Percentiles rank a stretch among this genome's conserved stretches.
phyloP scores from a whole-genome alignment of 2,888 invertebrate genomes.

The Drosophila emarginata region DNA sequence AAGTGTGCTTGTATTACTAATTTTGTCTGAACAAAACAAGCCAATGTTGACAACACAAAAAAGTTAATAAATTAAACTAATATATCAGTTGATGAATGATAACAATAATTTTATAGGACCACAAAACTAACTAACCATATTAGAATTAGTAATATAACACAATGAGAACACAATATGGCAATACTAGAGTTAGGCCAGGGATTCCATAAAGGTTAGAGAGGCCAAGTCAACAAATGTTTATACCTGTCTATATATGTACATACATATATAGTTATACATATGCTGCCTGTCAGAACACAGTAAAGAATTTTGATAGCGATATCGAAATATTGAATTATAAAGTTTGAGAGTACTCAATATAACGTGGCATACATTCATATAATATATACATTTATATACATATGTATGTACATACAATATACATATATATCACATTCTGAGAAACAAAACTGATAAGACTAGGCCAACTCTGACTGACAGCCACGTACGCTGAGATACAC shows the following conservation, averaged over 20 bases:
- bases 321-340: conserved; percentile 4
- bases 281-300: not conserved
- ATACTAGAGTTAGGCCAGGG: conserved; percentile 49
- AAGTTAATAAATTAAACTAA: not conserved
- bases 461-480: conserved; percentile 23
- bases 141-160: not conserved
- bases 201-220: conserved; percentile 1
- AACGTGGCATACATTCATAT: not conserved
- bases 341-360: conserved; percentile 14
- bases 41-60: not conserved
- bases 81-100: not conserved
- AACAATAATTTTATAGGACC: not conserved
- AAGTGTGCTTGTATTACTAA: too few species aligned
- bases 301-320: not conserved
- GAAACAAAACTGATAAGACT: conserved; percentile 1
- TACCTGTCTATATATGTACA: too few species aligned
- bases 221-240: not conserved
- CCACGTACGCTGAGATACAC: conserved; percentile 31
- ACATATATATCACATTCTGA: not conserved
- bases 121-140: conserved; percentile 15
- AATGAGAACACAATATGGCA: conserved; percentile 28
- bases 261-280: too few species aligned
- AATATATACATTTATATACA: not conserved
- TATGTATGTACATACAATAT: too few species aligned
- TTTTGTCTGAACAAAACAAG: too few species aligned